Percentiles rank a stretch among this genome's conserved stretches.
Evolutionary conservation across 2,797 vertebrate genomes (phyloP).

Genomic region (Poecilia picta): DNA sequence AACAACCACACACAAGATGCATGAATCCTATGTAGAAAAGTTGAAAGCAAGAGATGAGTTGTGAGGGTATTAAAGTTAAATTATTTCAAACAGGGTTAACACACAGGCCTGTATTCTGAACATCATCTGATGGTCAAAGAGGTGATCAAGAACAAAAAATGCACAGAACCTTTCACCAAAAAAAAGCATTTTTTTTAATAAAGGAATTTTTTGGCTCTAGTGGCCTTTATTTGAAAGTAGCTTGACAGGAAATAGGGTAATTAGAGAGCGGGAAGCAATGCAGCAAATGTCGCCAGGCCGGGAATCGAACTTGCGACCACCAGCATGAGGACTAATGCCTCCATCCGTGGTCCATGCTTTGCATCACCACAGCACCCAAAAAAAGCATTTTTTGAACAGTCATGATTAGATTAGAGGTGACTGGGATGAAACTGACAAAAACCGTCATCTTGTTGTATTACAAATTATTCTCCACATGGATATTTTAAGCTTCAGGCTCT

Average conservation of each 20-base stretch:
- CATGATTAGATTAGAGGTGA: conserved; percentile 58
- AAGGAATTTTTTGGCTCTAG: no score
- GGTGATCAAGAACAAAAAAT: conserved; percentile 59
- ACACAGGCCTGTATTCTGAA: conserved; percentile 50
- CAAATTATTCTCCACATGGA: conserved; percentile 61
- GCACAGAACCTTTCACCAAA: conserved; percentile 40
- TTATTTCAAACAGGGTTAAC: conserved; percentile 62
- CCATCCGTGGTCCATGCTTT: no score
- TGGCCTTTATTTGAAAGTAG: no score
- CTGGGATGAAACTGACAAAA: conserved; percentile 44
- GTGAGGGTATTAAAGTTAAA: conserved; percentile 46
- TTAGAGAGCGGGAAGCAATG: no score
- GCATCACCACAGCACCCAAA: conserved; percentile 3
- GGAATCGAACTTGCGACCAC: no score
- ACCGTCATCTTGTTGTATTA: conserved; percentile 62
- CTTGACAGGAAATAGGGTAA: no score
- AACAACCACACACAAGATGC: conserved; percentile 50
- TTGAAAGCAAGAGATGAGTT: conserved; percentile 52
- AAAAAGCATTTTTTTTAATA: conserved; percentile 4
- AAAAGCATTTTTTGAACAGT: conserved; percentile 57
- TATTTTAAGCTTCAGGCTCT: conserved; percentile 44
- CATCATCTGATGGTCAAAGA: conserved; percentile 53
- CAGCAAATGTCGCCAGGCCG: no score
- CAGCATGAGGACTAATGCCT: no score
- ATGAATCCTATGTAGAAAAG: conserved; percentile 32